Base-by-base conservation (phyloP, 2,888 invertebrate genomes). In the Rhagonycha fulva region DNA sequence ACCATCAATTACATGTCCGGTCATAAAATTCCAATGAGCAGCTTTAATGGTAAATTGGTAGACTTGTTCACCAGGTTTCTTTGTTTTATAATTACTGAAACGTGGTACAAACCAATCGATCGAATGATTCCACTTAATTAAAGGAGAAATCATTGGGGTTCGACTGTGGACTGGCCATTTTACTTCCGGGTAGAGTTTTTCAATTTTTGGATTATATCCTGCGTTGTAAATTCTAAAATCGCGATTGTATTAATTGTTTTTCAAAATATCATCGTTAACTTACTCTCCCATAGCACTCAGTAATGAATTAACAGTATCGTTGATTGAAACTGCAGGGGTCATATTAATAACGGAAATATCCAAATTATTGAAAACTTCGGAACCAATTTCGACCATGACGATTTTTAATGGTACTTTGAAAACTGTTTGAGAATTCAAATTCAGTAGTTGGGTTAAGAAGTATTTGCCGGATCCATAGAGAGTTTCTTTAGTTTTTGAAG, bases 41-140 rank as follows among this genome's bases (percentile, higher is more conserved):
- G 93, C 92, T 0, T 87, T 86, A 4, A 93, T 88, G 19, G 91
- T 89, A 82, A 94, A 88, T 26, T 90, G 86, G 14, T 93, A 90
- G 0, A 89, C 88, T 67, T 93, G 89, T 81, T 94, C 94, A 0
- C 93, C 93, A 47, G 92, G 92, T 75, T 91, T 91, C 83, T 92
- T 91, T 82, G 92, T 93, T 83, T 92, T 92, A 85, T 93, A 92
- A 63, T 92, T 91, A 80, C 90, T 91, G 84, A 92, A 94, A 68
- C 91, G 91, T 0, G 93, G 92, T 0, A 94, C 93, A 81, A 91
- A 89, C 94, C 94, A 94, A 78, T 93, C 92, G 77, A 93, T 92
- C 14, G 91, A 90, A 83, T 98, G 97, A 81, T 97, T 95, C 97
- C 98, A 98, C 79, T 92, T 91, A n/a, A 98, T 91, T 1, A 94